Percentiles rank a stretch among this genome's conserved stretches.
These are phyloP conservation scores for Pampusana beccarii DNA, from an alignment of 2,113 vertebrate species.

Conservation along the genomic window DNA sequence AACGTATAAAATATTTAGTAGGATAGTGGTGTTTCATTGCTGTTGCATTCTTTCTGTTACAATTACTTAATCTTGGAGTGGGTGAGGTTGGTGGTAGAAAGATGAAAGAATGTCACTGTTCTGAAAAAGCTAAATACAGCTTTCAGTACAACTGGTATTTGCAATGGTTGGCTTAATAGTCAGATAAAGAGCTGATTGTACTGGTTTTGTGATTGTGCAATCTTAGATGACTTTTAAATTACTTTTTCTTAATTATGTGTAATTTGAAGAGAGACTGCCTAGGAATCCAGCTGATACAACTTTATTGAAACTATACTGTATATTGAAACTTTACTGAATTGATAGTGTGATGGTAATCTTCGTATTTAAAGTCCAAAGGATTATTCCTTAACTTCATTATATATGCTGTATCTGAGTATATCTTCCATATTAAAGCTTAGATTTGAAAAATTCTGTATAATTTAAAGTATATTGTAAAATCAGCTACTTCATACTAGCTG, in stretches of 20 bases:
- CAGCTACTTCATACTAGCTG: conserved; percentile 60
- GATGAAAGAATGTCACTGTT: background rate
- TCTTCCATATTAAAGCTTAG: background rate
- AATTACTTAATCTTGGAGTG: background rate
- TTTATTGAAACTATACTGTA: background rate
- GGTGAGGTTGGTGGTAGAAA: background rate
- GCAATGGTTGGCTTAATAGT: background rate
- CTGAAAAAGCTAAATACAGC: background rate
- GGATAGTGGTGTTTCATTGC: background rate
- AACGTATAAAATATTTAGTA: background rate
- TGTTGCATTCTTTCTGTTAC: background rate
- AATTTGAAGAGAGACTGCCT: background rate
- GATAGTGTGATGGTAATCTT: background rate
- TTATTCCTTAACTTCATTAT: background rate
- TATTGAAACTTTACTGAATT: background rate
- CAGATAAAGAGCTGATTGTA: background rate
- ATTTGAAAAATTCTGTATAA: conserved; percentile 1
- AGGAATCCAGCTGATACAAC: background rate
- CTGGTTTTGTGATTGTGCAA: background rate
- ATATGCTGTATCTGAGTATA: background rate
- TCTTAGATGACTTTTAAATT: conserved; percentile 19
- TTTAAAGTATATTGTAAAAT: conserved; percentile 62
- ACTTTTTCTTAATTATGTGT: background rate
- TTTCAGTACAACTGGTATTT: background rate
- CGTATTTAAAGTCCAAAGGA: background rate